Evolutionary conservation across 2,888 invertebrate genomes (phyloP).

Genomic region (Hirudinaria manillensis): DNA sequence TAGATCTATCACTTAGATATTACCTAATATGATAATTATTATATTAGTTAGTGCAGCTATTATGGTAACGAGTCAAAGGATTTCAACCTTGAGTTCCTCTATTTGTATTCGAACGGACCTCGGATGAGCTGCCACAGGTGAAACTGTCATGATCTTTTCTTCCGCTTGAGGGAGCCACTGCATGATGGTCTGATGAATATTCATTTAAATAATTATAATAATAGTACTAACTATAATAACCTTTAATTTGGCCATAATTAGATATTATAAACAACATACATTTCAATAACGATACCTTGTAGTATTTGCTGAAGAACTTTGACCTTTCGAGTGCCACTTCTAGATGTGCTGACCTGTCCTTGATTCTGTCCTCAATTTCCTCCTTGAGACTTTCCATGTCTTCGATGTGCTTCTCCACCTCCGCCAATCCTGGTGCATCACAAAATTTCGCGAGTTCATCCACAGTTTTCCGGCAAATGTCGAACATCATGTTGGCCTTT

Average conservation of each 20-base stretch:
- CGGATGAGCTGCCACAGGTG: slow-evolving; percentile 81
- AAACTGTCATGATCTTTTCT: slow-evolving; percentile 76
- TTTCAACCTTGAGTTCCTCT: slow-evolving; percentile 65
- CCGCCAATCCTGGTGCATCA: slow-evolving; percentile 51
- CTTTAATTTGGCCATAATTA: too few relatives aligned
- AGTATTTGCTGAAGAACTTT: slow-evolving; percentile 29
- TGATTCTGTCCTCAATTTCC: slow-evolving; percentile 28
- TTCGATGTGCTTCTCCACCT: slow-evolving; percentile 51
- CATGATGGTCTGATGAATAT: slow-evolving; percentile 45
- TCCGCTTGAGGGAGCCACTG: slow-evolving; percentile 62
- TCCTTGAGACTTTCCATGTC: slow-evolving; percentile 46
- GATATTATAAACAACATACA: too few relatives aligned
- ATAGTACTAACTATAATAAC: background rate
- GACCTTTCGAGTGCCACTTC: slow-evolving; percentile 33
- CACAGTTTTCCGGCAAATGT: slow-evolving; percentile 46
- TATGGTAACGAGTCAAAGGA: too few relatives aligned
- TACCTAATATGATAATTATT: too few relatives aligned
- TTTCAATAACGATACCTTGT: too few relatives aligned
- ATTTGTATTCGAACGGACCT: slow-evolving; percentile 77
- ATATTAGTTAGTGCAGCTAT: too few relatives aligned
- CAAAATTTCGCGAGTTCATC: slow-evolving; percentile 46
- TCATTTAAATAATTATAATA: slow-evolving; percentile 1
- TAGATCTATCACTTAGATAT: too few relatives aligned
- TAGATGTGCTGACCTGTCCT: slow-evolving; percentile 29
- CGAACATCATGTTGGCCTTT: slow-evolving; percentile 40